A percentile compares a stretch with the other conserved stretches of the same genome.
Conservation (phyloP, 2,888 invertebrate genomes). For the Apamea crenata region DNA sequence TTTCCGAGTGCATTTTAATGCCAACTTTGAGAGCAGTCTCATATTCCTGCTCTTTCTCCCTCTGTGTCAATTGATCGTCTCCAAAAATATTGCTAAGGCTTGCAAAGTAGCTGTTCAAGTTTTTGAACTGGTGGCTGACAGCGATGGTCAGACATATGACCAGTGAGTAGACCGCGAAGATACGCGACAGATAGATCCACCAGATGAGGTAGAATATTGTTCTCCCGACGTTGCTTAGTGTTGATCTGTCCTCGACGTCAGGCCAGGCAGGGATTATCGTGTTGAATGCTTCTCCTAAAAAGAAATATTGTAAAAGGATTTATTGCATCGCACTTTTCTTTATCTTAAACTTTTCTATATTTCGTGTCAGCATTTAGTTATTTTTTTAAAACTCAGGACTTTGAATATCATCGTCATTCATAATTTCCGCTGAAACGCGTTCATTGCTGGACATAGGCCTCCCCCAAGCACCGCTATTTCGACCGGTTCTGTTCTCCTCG, state of each 20-base stretch:
- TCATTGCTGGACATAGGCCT: no score
- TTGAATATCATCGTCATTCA: background rate
- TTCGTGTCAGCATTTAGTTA: background rate
- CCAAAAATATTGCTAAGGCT: slow-evolving; percentile 62
- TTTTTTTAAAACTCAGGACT: background rate
- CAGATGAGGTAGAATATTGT: slow-evolving; percentile 70
- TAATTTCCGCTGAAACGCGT: background rate
- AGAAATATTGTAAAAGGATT: background rate
- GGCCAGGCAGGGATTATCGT: slow-evolving; percentile 78
- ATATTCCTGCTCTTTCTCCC: slow-evolving; percentile 72
- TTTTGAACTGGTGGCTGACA: slow-evolving; percentile 70
- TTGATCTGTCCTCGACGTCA: slow-evolving; percentile 68
- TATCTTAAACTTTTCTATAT: background rate
- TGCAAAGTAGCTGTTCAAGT: slow-evolving; percentile 68
- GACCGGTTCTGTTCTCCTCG: background rate
- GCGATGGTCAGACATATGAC: slow-evolving; percentile 70
- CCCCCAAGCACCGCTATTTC: no score
- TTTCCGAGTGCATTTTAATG: slow-evolving; percentile 73
- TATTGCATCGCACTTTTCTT: background rate
- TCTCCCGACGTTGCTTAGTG: slow-evolving; percentile 63
- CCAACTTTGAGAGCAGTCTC: slow-evolving; percentile 73
- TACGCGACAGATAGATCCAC: slow-evolving; percentile 72
- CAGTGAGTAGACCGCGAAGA: slow-evolving; percentile 66
- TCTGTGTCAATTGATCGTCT: slow-evolving; percentile 50
- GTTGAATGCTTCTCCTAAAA: slow-evolving; percentile 69